Evolutionary conservation across 2,113 vertebrate species (phyloP).

Genomic region (Cinclus mexicanus): DNA sequence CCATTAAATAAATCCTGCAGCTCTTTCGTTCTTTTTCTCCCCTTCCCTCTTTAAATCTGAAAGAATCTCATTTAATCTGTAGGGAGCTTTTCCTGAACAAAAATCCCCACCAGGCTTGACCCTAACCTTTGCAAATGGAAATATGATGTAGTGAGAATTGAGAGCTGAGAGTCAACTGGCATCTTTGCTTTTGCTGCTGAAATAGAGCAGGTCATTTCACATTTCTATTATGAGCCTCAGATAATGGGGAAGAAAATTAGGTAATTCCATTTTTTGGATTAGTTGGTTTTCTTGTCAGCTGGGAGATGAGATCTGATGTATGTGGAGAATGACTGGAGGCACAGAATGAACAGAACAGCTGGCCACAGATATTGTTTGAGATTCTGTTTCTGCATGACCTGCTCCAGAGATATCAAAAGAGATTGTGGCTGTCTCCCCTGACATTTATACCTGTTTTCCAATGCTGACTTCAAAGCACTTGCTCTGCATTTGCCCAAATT

Average conservation of each 20-base stretch:
- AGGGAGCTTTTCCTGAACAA: slow-evolving; percentile 23
- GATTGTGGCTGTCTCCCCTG: slow-evolving; percentile 25
- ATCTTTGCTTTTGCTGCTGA: slow-evolving; percentile 18
- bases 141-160: slow-evolving; percentile 46
- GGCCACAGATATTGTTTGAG: slow-evolving; percentile 32
- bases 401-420: slow-evolving; percentile 32
- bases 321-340: slow-evolving; percentile 26
- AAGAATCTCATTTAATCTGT: slow-evolving; percentile 29
- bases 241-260: slow-evolving; percentile 57
- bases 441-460: slow-evolving; percentile 26
- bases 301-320: slow-evolving; percentile 45
- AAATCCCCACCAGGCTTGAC: slow-evolving; percentile 14
- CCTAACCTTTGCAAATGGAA: slow-evolving; percentile 52
- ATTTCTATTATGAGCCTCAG: slow-evolving; percentile 50
- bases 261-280: slow-evolving; percentile 58
- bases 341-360: slow-evolving; percentile 49
- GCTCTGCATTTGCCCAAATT: slow-evolving; percentile 13
- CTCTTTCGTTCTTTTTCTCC: not conserved
- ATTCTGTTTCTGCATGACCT: slow-evolving; percentile 57
- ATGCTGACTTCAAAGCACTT: not conserved
- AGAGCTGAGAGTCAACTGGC: slow-evolving; percentile 32
- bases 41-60: not conserved
- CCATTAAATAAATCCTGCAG: not conserved
- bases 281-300: slow-evolving; percentile 45
- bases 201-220: slow-evolving; percentile 27